A percentile compares a stretch with the other conserved stretches of the same genome.
phyloP scores from a whole-genome alignment of 2,888 invertebrate genomes.

The Lycophotia porphyrea region DNA sequence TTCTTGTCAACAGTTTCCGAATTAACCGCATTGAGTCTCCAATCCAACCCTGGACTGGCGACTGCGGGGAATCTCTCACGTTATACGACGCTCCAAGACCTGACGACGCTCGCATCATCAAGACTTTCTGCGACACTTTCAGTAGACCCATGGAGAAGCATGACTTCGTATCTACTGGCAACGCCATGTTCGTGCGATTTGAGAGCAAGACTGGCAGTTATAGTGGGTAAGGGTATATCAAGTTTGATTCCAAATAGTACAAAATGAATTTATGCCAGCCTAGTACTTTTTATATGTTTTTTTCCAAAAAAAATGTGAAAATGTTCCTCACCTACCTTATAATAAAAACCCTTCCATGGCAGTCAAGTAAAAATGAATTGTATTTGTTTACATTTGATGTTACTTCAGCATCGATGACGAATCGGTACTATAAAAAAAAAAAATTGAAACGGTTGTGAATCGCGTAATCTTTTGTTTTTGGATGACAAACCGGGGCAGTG shows the following conservation, averaged over 20 bases:
- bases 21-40: constrained; percentile 97
- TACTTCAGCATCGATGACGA: too few relatives aligned
- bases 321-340: too few relatives aligned
- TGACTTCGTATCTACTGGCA: constrained; percentile 97
- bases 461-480: too few relatives aligned
- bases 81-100: constrained; percentile 97
- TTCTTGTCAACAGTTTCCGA: constrained; percentile 91
- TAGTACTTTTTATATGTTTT: too few relatives aligned
- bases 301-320: too few relatives aligned
- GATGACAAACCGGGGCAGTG: too few relatives aligned
- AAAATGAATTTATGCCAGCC: too few relatives aligned
- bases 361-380: too few relatives aligned
- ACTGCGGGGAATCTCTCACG: constrained; percentile 97
- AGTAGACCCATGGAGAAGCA: constrained; percentile 98
- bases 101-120: constrained; percentile 97
- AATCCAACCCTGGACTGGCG: constrained; percentile 95
- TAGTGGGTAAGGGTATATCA: constrained; percentile 91
- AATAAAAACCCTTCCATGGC: too few relatives aligned
- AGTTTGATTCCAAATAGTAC: not conserved
- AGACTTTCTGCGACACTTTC: constrained; percentile 98
- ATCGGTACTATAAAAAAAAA: too few relatives aligned
- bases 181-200: constrained; percentile 96
- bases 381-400: too few relatives aligned
- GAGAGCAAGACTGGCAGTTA: constrained; percentile 98
- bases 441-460: too few relatives aligned